A percentile compares a stretch with the other conserved stretches of the same genome.
phyloP scores from a whole-genome alignment of 2,888 invertebrate genomes.

The Xanthia icteritia region DNA sequence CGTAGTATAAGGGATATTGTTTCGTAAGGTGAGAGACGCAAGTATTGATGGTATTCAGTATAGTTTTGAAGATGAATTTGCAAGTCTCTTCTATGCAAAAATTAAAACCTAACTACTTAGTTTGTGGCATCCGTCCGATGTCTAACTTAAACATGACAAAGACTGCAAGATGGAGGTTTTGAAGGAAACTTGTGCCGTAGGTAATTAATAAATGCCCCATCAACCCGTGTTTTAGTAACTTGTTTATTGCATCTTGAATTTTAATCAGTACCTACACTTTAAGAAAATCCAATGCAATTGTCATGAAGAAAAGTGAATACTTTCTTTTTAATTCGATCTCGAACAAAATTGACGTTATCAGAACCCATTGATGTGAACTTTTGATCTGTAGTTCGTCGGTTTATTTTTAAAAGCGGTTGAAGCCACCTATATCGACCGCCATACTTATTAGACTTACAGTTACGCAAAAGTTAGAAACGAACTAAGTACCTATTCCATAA shows the following conservation, averaged over 20 bases:
- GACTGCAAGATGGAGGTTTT: background rate
- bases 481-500: constrained; percentile 17
- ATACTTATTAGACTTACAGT: constrained; percentile 27
- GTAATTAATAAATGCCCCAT: background rate
- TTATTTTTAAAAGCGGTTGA: constrained; percentile 10
- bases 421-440: constrained; percentile 2
- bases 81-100: background rate
- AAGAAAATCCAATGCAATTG: background rate
- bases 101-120: background rate
- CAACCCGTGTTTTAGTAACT: background rate
- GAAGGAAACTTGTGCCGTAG: background rate
- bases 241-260: background rate
- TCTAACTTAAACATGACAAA: background rate
- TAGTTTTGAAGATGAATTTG: background rate
- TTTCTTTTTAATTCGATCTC: constrained; percentile 11
- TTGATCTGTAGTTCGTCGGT: constrained; percentile 12
- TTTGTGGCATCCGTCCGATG: background rate
- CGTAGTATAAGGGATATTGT: constrained; percentile 26
- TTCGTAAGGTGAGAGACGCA: constrained; percentile 29
- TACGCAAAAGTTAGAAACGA: constrained; percentile 25
- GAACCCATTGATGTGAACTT: constrained; percentile 4
- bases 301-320: background rate
- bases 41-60: background rate
- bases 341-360: constrained; percentile 8
- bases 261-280: background rate